These are phyloP conservation scores for Heliornis fulica DNA, from an alignment of 2,113 vertebrate species.

Conservation along the genomic window DNA sequence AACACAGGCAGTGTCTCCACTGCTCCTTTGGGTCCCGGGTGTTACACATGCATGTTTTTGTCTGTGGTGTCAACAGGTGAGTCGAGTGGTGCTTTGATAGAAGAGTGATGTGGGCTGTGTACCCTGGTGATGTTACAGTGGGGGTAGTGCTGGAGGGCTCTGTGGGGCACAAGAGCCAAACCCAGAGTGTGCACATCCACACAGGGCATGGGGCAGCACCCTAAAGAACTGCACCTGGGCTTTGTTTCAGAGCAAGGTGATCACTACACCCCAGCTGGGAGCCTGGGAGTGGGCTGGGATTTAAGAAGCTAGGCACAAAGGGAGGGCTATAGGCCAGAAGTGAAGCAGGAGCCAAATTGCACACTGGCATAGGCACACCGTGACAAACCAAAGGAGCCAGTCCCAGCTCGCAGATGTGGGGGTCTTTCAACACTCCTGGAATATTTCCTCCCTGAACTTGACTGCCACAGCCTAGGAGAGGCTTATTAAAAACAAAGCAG, in stretches of 20 bases:
- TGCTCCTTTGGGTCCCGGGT: fast-evolving
- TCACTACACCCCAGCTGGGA: not conserved
- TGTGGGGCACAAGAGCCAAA: not conserved
- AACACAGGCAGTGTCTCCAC: fast-evolving
- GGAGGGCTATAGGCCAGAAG: not conserved
- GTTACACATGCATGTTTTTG: fast-evolving
- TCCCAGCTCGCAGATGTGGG: not conserved
- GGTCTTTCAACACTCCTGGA: not conserved
- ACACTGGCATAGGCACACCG: fast-evolving
- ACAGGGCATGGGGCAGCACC: not conserved
- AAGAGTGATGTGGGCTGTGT: not conserved
- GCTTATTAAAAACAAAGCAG: not conserved
- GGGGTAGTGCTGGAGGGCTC: not conserved
- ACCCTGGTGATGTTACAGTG: not conserved
- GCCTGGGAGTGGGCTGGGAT: not conserved
- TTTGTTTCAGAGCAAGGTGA: not conserved
- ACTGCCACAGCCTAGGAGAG: not conserved
- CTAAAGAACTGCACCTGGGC: not conserved
- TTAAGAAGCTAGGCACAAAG: not conserved
- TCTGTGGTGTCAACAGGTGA: not conserved
- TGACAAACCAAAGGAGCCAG: not conserved
- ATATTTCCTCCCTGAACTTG: not conserved
- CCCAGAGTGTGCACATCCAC: not conserved
- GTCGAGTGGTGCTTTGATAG: not conserved
- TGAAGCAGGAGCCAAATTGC: not conserved